phyloP scores from a whole-genome alignment of 2,113 vertebrate species.

The Callionymus lyra region DNA sequence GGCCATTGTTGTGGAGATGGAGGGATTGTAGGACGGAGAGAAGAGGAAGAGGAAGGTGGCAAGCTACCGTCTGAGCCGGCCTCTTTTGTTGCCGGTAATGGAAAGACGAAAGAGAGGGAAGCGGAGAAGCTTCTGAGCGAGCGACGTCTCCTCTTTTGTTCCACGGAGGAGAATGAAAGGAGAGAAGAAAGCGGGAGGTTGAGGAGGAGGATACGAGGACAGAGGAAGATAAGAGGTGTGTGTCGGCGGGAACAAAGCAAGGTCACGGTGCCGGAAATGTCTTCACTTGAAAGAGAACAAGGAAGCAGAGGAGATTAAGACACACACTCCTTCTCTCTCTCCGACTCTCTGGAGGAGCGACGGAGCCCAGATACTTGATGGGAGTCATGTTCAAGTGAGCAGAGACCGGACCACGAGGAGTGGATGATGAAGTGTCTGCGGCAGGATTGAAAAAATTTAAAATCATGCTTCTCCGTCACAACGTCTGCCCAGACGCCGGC shows the following conservation, averaged over 20 bases:
- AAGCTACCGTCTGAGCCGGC: conserved; percentile 15
- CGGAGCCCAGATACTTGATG: neutral
- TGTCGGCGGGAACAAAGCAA: conserved; percentile 60
- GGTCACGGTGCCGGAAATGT: conserved; percentile 53
- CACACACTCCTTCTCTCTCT: conserved; percentile 10
- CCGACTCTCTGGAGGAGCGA: neutral
- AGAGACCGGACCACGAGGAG: no score
- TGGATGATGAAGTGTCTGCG: no score
- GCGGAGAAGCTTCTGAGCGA: conserved; percentile 32
- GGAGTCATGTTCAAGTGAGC: no score
- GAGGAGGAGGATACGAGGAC: conserved; percentile 45
- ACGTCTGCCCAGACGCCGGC: no score
- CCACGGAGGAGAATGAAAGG: conserved; percentile 21
- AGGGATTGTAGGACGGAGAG: conserved; percentile 4
- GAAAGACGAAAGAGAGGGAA: conserved; percentile 35
- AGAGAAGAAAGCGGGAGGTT: conserved; percentile 23
- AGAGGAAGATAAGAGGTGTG: conserved; percentile 54
- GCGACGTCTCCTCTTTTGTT: conserved; percentile 50
- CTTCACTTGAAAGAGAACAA: conserved; percentile 55
- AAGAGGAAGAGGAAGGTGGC: conserved; percentile 15
- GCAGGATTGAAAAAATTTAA: no score
- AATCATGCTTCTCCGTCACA: no score
- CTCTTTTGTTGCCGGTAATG: conserved; percentile 56
- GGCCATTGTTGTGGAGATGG: conserved; percentile 33
- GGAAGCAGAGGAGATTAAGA: conserved; percentile 43